Evolutionary conservation across 2,797 vertebrate species (phyloP).

Genomic region (Echeneis naucrates): DNA sequence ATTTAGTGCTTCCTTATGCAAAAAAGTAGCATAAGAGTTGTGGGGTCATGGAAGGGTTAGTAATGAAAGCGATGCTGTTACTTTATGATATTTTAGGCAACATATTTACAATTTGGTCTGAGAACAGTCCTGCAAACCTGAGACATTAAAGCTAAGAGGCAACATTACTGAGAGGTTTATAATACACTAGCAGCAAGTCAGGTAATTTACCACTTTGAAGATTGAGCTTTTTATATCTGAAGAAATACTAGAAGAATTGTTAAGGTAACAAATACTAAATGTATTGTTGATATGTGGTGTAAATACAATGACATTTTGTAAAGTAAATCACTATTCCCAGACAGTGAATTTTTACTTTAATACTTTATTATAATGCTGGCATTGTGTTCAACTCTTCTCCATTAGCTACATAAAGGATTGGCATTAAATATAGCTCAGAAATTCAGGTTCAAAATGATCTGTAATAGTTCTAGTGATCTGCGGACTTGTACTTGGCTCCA

Average conservation of each 20-base stretch:
- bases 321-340: not conserved
- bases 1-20: conserved; percentile 8
- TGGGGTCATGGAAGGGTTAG: conserved; percentile 21
- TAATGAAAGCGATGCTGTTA: not conserved
- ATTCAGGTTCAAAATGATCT: not conserved
- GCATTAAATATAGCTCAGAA: not conserved
- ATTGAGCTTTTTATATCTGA: not conserved
- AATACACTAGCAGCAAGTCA: not conserved
- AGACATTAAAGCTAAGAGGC: not conserved
- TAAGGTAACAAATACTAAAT: not conserved
- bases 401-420: not conserved
- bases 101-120: not conserved
- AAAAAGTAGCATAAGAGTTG: conserved; percentile 9
- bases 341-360: not conserved
- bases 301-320: not conserved
- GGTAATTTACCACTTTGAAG: not conserved
- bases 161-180: conserved; percentile 4
- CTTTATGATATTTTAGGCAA: not conserved
- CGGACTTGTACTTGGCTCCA: not conserved
- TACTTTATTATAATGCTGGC: not conserved
- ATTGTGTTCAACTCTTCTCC: not conserved
- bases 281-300: too few species aligned
- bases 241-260: not conserved
- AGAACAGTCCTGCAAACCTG: not conserved
- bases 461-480: not conserved